Evolutionary conservation across 2,797 vertebrate species (phyloP).

Genomic region (Synaphobranchus kaupii): DNA sequence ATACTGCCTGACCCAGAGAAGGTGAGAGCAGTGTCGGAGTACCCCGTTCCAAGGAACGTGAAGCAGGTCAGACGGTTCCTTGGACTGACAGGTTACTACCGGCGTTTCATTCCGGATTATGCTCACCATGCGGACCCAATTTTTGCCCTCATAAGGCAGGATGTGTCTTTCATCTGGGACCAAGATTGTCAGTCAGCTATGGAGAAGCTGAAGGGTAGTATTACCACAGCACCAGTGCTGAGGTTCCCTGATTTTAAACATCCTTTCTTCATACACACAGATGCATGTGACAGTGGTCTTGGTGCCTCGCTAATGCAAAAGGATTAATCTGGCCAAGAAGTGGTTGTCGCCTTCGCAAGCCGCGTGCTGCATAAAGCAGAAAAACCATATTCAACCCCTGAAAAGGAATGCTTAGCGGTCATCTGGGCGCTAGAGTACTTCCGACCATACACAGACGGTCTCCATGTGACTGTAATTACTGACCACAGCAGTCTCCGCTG

Average conservation of each 20-base stretch:
- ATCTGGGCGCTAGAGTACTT: constrained; percentile 26
- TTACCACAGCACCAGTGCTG: constrained; percentile 43
- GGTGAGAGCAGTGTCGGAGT: constrained; percentile 34
- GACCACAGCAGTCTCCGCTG: too few species aligned
- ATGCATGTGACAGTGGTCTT: too few species aligned
- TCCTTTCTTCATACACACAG: neutral
- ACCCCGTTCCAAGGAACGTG: constrained; percentile 23
- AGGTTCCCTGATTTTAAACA: neutral
- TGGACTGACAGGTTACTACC: neutral
- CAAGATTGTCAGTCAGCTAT: constrained; percentile 19
- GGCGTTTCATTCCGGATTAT: neutral
- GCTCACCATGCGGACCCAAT: neutral
- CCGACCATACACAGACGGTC: neutral
- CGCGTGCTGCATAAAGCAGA: neutral
- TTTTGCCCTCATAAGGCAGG: neutral
- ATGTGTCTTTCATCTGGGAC: constrained; percentile 3
- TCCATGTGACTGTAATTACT: too few species aligned
- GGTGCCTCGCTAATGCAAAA: too few species aligned
- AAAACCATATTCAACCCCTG: neutral
- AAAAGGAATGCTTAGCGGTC: constrained; percentile 22
- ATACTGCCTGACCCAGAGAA: constrained; percentile 38
- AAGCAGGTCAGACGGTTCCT: neutral
- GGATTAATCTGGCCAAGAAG: too few species aligned
- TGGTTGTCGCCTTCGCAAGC: too few species aligned
- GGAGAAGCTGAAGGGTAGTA: constrained; percentile 25